Percentiles rank a stretch among this genome's conserved stretches.
Conservation (phyloP, 1,140 invertebrate genomes). For the Cardiocondyla obscurior region DNA sequence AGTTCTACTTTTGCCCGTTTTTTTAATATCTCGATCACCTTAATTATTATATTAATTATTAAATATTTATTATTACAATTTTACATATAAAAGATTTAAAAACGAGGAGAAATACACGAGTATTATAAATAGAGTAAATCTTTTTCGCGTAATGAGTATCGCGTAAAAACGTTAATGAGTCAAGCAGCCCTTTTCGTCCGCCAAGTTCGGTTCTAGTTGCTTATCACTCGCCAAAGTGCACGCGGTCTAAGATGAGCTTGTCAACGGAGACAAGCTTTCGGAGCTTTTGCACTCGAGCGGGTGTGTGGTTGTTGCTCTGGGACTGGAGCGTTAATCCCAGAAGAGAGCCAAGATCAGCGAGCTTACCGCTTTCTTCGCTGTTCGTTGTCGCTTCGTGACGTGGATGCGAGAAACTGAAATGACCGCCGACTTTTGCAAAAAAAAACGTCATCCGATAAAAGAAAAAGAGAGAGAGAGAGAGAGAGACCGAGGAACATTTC, state of each 20-base stretch:
- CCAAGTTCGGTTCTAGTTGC: background rate
- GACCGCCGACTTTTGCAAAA: background rate
- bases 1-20: no score
- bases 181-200: background rate
- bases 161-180: background rate
- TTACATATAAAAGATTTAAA: no score
- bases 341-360: conserved; percentile 48
- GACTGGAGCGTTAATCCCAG: conserved; percentile 59
- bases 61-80: no score
- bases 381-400: conserved; percentile 55
- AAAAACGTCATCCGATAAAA: conserved; percentile 56
- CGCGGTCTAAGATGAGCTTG: conserved; percentile 26
- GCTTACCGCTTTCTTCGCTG: conserved; percentile 59
- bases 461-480: no score
- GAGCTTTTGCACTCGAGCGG: background rate
- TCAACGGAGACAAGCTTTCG: conserved; percentile 10
- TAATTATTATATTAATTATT: no score
- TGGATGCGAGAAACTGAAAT: conserved; percentile 25
- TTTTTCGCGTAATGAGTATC: no score
- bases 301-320: conserved; percentile 50
- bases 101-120: no score
- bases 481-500: conserved; percentile 17
- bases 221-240: background rate
- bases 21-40: no score
- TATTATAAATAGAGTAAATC: no score